Evolutionary conservation across 2,797 vertebrate species (phyloP).

Genomic region (Thripadectes ignobilis): DNA sequence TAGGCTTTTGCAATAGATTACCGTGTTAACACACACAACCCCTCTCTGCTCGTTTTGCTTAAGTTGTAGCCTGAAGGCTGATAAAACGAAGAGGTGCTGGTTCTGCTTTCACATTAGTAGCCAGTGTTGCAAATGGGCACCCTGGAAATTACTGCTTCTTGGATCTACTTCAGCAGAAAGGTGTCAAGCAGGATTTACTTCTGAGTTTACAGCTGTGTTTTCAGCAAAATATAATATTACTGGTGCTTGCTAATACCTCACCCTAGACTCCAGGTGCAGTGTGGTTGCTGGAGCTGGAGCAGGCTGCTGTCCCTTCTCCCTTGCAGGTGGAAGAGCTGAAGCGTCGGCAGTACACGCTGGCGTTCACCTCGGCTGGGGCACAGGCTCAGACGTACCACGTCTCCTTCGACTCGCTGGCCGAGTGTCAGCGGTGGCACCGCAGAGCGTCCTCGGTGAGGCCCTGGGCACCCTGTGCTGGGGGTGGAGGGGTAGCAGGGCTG

Average conservation of each 20-base stretch:
- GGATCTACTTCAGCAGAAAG: not conserved
- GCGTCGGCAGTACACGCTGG: slow-evolving; percentile 87
- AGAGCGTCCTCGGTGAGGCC: slow-evolving; percentile 91
- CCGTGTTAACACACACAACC: not conserved
- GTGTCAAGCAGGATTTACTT: not conserved
- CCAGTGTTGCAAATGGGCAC: not conserved
- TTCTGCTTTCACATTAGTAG: not conserved
- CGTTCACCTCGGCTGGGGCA: slow-evolving; percentile 91
- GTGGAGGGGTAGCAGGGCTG: not conserved
- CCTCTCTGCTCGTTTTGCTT: not conserved
- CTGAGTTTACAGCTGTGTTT: not conserved
- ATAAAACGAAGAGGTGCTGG: not conserved
- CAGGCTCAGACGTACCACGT: slow-evolving; percentile 93
- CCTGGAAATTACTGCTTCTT: not conserved
- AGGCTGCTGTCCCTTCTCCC: not conserved
- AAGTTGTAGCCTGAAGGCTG: not conserved
- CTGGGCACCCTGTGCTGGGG: not conserved
- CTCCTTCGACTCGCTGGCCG: slow-evolving; percentile 88
- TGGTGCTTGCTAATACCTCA: not conserved
- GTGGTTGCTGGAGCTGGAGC: not conserved
- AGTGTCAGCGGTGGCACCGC: slow-evolving; percentile 93
- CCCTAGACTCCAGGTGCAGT: not conserved
- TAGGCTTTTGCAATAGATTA: not conserved
- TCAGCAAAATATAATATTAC: not conserved
- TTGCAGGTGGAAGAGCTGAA: slow-evolving; percentile 91